These are phyloP conservation scores for Eupithecia dodoneata DNA, from an alignment of 2,888 invertebrate species.

Conservation along the genomic window DNA sequence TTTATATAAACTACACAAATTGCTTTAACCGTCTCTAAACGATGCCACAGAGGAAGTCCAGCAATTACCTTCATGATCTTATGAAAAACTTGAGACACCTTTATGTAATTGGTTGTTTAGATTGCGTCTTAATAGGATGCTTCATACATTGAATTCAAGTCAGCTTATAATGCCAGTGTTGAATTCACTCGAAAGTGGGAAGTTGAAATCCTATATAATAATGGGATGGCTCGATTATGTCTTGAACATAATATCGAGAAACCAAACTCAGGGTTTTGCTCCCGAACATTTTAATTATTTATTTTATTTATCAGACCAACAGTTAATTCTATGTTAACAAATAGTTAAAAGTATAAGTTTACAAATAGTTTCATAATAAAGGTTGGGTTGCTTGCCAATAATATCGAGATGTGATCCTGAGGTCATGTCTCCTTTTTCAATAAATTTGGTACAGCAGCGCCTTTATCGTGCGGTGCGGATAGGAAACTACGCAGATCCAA, in stretches of 20 bases:
- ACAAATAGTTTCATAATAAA: no score
- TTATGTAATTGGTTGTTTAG: slow-evolving; percentile 33
- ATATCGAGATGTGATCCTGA: no score
- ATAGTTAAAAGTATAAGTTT: no score
- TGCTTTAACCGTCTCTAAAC: slow-evolving; percentile 74
- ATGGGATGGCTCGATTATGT: not conserved
- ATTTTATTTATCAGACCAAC: no score
- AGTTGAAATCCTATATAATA: not conserved
- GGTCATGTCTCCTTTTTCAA: no score
- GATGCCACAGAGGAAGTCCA: slow-evolving; percentile 73
- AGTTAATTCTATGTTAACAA: no score
- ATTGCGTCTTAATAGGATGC: slow-evolving; percentile 35
- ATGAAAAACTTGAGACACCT: slow-evolving; percentile 52
- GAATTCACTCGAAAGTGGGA: no score
- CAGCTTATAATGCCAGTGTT: not conserved
- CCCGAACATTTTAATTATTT: not conserved
- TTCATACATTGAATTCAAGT: slow-evolving; percentile 38
- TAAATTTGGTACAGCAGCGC: no score
- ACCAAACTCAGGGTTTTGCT: not conserved
- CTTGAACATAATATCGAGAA: not conserved
- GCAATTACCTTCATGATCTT: slow-evolving; percentile 65
- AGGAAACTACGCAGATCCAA: no score
- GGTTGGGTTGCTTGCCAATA: no score
- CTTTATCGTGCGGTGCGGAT: no score
- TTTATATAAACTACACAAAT: slow-evolving; percentile 79